Percentiles rank a stretch among this genome's conserved stretches.
Evolutionary conservation across 2,888 invertebrate species (phyloP).

Genomic region (Yponomeuta evonymella): DNA sequence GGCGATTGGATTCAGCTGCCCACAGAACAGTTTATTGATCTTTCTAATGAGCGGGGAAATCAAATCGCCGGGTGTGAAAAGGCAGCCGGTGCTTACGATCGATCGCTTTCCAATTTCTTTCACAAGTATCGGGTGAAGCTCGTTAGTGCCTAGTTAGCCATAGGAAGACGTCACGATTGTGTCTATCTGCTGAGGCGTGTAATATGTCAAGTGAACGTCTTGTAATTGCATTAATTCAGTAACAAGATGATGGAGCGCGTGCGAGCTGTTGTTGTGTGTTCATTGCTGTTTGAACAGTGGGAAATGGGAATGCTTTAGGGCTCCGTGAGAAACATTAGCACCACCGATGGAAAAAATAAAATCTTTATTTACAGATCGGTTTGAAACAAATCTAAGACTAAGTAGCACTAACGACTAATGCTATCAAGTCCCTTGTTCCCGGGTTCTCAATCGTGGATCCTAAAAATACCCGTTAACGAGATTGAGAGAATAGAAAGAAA

Average conservation of each 20-base stretch:
- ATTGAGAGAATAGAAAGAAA: too few relatives aligned
- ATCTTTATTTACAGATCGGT: neutral
- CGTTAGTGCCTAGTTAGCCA: neutral
- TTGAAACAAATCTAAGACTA: neutral
- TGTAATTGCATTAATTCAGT: neutral
- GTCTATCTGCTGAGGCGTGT: neutral
- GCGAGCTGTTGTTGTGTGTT: neutral
- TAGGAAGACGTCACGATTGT: neutral
- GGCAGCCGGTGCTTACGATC: constrained; percentile 43
- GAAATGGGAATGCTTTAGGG: neutral
- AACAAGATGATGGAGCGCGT: neutral
- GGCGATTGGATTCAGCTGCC: constrained; percentile 33
- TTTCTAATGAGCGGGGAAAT: constrained; percentile 45
- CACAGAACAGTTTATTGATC: constrained; percentile 27
- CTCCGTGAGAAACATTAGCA: too few relatives aligned
- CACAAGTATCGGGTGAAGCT: constrained; percentile 17
- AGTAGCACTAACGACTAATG: too few relatives aligned
- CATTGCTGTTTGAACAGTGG: neutral
- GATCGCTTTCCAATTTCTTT: constrained; percentile 46
- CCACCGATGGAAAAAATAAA: too few relatives aligned
- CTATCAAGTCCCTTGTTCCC: too few relatives aligned
- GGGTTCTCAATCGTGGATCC: too few relatives aligned
- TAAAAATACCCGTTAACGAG: too few relatives aligned
- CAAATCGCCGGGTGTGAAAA: constrained; percentile 38
- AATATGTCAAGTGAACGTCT: neutral